phyloP scores from a whole-genome alignment of 2,888 invertebrate species.

The Prosopocoilus inquinatus region DNA sequence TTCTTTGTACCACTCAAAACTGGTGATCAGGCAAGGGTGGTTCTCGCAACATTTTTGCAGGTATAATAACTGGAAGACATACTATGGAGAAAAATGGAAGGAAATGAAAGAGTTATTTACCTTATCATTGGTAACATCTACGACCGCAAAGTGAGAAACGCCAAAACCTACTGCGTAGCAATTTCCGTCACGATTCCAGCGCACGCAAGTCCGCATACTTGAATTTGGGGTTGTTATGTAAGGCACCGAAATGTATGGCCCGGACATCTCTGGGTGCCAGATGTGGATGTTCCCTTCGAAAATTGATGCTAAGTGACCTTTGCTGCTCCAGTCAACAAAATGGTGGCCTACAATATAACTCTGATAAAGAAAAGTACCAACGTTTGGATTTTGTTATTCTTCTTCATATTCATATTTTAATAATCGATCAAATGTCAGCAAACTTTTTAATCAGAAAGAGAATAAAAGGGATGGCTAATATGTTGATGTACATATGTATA shows the following conservation, averaged over 20 bases:
- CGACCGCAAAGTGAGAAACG: constrained; percentile 2
- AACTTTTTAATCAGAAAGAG: no score
- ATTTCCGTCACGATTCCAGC: constrained; percentile 5
- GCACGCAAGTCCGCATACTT: neutral
- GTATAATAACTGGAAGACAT: neutral
- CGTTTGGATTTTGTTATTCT: no score
- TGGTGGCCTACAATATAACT: constrained; percentile 2
- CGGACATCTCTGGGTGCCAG: constrained; percentile 4
- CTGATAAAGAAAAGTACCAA: no score
- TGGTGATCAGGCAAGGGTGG: constrained; percentile 21
- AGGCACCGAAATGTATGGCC: neutral
- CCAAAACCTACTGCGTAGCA: constrained; percentile 7
- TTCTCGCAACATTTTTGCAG: constrained; percentile 4
- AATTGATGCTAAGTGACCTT: constrained; percentile 5
- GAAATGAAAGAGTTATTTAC: neutral
- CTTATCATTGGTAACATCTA: constrained; percentile 5
- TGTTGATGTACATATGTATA: no score
- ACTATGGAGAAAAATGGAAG: neutral
- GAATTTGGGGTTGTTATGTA: neutral
- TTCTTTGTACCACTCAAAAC: constrained; percentile 25
- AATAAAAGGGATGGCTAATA: no score
- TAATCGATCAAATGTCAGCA: no score
- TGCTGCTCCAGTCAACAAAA: constrained; percentile 12
- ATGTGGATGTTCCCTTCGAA: constrained; percentile 2
- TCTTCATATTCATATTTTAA: no score